phyloP scores from a whole-genome alignment of 2,113 vertebrate species.

The Stigmatopora nigra region DNA sequence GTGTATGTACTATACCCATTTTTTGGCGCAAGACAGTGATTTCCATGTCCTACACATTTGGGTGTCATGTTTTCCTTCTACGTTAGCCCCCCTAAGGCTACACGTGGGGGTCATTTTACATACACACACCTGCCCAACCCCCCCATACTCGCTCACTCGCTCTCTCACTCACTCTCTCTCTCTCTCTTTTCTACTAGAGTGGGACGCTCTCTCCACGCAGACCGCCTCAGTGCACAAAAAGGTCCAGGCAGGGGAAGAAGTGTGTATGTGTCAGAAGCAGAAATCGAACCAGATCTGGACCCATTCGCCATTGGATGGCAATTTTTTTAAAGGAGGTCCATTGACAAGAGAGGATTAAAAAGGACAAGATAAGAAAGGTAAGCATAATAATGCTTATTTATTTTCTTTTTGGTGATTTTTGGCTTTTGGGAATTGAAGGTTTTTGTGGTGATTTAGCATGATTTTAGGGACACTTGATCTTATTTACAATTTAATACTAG shows the following conservation, averaged over 20 bases:
- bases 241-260: conserved; percentile 19
- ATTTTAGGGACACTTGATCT: no score
- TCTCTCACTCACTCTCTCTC: conserved; percentile 10
- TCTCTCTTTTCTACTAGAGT: neutral
- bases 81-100: conserved; percentile 3
- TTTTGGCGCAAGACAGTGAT: no score
- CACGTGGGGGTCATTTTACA: conserved; percentile 50
- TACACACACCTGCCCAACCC: conserved; percentile 33
- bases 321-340: no score
- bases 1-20: no score
- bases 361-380: neutral
- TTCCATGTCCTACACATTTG: neutral
- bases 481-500: no score
- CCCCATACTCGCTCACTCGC: conserved; percentile 47
- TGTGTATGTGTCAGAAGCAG: neutral
- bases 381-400: no score
- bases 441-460: no score
- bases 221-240: conserved; percentile 35
- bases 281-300: neutral
- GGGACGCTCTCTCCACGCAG: conserved; percentile 32
- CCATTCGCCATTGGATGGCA: neutral
- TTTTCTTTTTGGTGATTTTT: neutral
- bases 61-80: conserved; percentile 2
- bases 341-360: neutral
- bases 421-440: neutral